Base-by-base conservation (phyloP, 2,113 vertebrate genomes). In the Alosa alosa region DNA sequence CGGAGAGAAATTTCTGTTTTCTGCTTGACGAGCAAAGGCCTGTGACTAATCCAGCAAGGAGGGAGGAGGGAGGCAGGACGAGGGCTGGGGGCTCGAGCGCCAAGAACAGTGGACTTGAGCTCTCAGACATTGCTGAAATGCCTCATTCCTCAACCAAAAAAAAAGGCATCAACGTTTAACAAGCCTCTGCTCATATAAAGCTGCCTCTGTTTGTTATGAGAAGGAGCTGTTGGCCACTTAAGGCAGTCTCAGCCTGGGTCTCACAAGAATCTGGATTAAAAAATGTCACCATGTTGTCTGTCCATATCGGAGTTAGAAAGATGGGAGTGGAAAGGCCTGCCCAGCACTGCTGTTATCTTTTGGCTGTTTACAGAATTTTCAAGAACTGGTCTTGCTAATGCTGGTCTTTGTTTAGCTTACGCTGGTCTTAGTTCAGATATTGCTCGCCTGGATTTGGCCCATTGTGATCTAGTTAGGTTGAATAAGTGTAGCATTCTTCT, bases 81-180 rank as follows among this genome's bases (percentile, higher is more conserved):
- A n/a, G n/a, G n/a, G n/a, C n/a, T n/a, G n/a, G n/a, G n/a, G n/a
- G 72, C 10, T 78, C 4, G 31, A 78, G 31, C 72, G 25, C 36
- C 72, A 78, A 31, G 31, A 78, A 78, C 36, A 39, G 72, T 36
- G 39, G 72, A 39, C 72, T 36, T 78, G 11, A 78, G 72, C 72
- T 17, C 36, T 78, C 72, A 78, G 72, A 39, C 72, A 78, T 78
- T 39, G 72, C 72, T 78, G 25, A 78, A 78, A 78, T 78, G 72
- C 72, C 72, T 78, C 72, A 78, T 78, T 78, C 36, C 25, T 39
- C 60, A 64, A 64, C 20, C 1, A 9, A 64, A 9, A 25, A 25
- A 25, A 64, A 9, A 25, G 25, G n/a, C 64, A 31, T 78, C 31
- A 78, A 39, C 36, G 72, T 36, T 13, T 39, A 78, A 78, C 36